Evolutionary conservation across 2,113 vertebrate species (phyloP).

Genomic region (Pseudorasbora parva): DNA sequence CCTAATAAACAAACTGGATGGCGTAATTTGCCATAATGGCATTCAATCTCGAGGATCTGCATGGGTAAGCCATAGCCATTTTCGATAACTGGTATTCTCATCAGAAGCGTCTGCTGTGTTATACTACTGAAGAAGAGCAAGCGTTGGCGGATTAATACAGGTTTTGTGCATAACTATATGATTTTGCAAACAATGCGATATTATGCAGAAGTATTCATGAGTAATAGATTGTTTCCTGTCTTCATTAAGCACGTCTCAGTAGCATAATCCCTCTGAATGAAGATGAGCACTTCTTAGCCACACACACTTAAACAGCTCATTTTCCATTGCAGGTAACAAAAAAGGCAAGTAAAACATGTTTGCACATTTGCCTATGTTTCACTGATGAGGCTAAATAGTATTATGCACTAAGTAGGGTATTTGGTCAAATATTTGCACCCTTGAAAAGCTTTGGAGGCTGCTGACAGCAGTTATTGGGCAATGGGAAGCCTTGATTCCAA

Average conservation of each 20-base stretch:
- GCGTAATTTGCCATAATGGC: background rate
- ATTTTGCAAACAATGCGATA: slow-evolving; percentile 17
- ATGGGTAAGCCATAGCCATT: slow-evolving; percentile 3
- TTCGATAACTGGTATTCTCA: slow-evolving; percentile 5
- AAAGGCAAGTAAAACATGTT: background rate
- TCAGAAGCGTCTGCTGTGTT: background rate
- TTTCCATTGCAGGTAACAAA: background rate
- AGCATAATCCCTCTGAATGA: slow-evolving; percentile 27
- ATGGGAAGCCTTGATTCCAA: no score
- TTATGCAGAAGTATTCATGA: slow-evolving; percentile 10
- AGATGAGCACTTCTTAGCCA: slow-evolving; percentile 1
- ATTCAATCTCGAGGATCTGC: background rate
- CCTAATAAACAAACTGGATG: slow-evolving; percentile 14
- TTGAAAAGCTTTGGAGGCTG: background rate
- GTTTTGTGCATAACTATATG: slow-evolving; percentile 11
- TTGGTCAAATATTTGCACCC: background rate
- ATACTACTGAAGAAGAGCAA: slow-evolving; percentile 9
- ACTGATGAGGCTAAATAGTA: background rate
- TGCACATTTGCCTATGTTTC: background rate
- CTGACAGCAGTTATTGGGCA: background rate
- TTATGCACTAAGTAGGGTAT: background rate
- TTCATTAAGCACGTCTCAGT: slow-evolving; percentile 21
- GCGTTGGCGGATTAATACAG: slow-evolving; percentile 1
- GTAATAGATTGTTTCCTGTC: slow-evolving; percentile 19
- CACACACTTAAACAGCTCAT: slow-evolving; percentile 37